These are phyloP conservation scores for Shargacucullia verbasci DNA, from an alignment of 2,888 invertebrate genomes.

Conservation along the genomic window DNA sequence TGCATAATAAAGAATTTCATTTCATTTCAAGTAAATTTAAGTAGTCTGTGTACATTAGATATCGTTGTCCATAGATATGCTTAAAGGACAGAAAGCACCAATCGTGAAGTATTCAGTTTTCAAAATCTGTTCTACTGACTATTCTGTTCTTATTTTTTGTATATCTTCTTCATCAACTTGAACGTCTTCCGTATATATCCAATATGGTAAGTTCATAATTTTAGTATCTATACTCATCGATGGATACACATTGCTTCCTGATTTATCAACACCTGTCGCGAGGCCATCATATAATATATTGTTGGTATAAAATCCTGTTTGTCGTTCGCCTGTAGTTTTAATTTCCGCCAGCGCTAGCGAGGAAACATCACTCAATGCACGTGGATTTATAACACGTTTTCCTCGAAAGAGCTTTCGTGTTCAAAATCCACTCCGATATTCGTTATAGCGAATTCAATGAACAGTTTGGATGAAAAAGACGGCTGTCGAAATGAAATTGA, in stretches of 20 bases:
- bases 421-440: slow-evolving; percentile 21
- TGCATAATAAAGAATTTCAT: no score
- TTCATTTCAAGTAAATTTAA: no score
- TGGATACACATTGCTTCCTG: neutral
- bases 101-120: no score
- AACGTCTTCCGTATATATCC: no score
- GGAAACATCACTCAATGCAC: slow-evolving; percentile 37
- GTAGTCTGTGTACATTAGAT: no score
- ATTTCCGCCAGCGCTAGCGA: slow-evolving; percentile 30
- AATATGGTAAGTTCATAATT: no score
- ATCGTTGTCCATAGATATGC: no score
- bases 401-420: slow-evolving; percentile 2
- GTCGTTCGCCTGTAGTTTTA: slow-evolving; percentile 31
- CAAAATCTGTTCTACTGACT: no score
- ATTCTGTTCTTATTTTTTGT: no score
- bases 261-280: neutral
- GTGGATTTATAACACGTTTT: slow-evolving; percentile 18
- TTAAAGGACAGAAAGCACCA: no score
- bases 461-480: slow-evolving; percentile 14
- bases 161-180: no score
- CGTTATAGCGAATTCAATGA: neutral
- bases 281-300: neutral
- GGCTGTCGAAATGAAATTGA: slow-evolving; percentile 19
- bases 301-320: slow-evolving; percentile 17
- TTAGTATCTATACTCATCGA: no score